These are phyloP conservation scores for Chaetura pelagica DNA, from an alignment of 2,113 vertebrate species.

Conservation along the genomic window DNA sequence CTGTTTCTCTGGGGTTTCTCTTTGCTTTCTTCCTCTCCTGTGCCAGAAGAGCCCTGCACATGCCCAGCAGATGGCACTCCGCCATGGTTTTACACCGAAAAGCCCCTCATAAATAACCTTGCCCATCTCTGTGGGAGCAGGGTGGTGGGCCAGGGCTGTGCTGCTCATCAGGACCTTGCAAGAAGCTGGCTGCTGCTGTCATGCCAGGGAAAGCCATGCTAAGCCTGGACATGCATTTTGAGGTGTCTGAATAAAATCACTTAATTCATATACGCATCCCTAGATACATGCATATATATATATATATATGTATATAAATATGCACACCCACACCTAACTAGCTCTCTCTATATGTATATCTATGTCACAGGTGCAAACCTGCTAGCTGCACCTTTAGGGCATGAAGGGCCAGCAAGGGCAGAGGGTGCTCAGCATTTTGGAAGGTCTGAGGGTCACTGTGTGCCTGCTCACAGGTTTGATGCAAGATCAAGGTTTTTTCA, in stretches of 20 bases:
- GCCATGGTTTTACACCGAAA: background rate
- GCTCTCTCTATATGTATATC: background rate
- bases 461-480: background rate
- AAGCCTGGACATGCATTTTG: background rate
- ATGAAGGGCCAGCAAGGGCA: background rate
- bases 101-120: background rate
- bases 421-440: background rate
- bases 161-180: background rate
- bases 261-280: background rate
- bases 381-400: background rate
- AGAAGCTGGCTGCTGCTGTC: background rate
- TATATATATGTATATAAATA: too few species aligned
- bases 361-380: background rate
- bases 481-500: background rate
- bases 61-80: constrained; percentile 66
- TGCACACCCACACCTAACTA: background rate
- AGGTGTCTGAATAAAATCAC: background rate
- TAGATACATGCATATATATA: too few species aligned
- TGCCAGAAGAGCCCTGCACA: background rate
- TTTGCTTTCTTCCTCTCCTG: background rate
- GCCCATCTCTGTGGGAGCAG: background rate
- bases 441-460: background rate
- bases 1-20: background rate
- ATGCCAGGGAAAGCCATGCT: background rate
- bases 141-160: background rate